phyloP scores from a whole-genome alignment of 2,888 invertebrate genomes.

The Cantharis nigra region DNA sequence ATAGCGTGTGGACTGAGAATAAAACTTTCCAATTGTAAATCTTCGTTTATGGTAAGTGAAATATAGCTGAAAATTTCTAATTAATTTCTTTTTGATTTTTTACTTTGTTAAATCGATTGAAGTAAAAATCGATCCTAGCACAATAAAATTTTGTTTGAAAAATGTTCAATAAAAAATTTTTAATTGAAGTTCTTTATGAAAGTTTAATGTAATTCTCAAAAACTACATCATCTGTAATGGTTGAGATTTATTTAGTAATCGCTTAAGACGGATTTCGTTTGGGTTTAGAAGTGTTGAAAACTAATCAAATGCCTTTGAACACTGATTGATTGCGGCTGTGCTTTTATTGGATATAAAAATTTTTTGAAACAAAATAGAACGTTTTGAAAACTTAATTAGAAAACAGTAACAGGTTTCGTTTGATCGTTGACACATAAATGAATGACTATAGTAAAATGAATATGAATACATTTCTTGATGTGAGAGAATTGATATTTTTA shows the following conservation, averaged over 20 bases:
- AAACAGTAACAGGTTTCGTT: background rate
- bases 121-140: background rate
- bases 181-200: background rate
- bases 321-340: slow-evolving; percentile 6
- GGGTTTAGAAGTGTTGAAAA: slow-evolving; percentile 9
- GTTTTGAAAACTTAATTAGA: background rate
- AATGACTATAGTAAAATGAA: background rate
- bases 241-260: slow-evolving; percentile 8
- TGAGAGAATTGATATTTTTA: slow-evolving; percentile 9
- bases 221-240: slow-evolving; percentile 1
- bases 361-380: background rate
- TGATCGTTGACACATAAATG: background rate
- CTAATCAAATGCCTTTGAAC: slow-evolving; percentile 9
- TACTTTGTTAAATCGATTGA: background rate
- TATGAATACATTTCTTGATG: slow-evolving; percentile 10
- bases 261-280: background rate
- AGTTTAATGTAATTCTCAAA: background rate
- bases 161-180: background rate
- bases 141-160: background rate
- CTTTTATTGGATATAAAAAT: slow-evolving; percentile 4
- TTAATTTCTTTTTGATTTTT: background rate
- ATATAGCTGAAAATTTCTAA: background rate
- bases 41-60: background rate
- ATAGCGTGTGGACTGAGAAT: background rate
- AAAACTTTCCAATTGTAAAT: background rate